Conservation (phyloP, 37 sponge, comb jelly and placozoan genomes). For the Halisarca cf. caerulea region DNA sequence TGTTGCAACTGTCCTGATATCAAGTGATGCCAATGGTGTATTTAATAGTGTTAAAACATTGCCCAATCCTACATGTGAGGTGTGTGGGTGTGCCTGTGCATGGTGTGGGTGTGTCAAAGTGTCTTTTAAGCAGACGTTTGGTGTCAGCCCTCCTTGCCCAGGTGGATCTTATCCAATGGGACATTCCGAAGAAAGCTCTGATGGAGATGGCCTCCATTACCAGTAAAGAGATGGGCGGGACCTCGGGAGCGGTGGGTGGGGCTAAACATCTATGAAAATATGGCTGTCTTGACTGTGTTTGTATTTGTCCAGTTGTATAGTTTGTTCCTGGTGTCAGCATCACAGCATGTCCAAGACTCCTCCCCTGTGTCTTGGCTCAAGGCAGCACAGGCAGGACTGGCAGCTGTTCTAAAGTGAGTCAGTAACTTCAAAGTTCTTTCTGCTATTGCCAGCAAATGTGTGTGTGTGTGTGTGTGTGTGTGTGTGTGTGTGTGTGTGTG, state of each 20-base stretch:
- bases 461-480: slow-evolving; percentile 7
- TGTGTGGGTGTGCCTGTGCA: no score
- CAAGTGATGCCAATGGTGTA: no score
- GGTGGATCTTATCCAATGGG: slow-evolving; percentile 46
- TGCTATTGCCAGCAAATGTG: background rate
- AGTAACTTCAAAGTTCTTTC: no score
- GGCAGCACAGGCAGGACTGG: slow-evolving; percentile 48
- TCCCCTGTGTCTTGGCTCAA: slow-evolving; percentile 47
- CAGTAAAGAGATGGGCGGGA: slow-evolving; percentile 78
- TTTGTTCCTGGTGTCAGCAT: slow-evolving; percentile 54
- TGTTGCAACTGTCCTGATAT: no score
- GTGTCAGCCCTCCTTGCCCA: slow-evolving; percentile 11
- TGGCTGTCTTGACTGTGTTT: background rate
- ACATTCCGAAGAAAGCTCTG: slow-evolving; percentile 51
- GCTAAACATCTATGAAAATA: background rate
- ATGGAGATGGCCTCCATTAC: slow-evolving; percentile 42
- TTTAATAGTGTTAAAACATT: no score
- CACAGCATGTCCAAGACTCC: slow-evolving; percentile 7
- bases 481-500: background rate
- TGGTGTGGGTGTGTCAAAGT: no score
- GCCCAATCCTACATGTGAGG: no score
- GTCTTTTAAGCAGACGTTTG: no score
- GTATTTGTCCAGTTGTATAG: slow-evolving; percentile 53
- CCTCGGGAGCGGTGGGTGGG: slow-evolving; percentile 80
- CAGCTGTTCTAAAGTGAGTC: slow-evolving; percentile 55